phyloP scores from a whole-genome alignment of 2,888 invertebrate species.

The Thera obeliscata region DNA sequence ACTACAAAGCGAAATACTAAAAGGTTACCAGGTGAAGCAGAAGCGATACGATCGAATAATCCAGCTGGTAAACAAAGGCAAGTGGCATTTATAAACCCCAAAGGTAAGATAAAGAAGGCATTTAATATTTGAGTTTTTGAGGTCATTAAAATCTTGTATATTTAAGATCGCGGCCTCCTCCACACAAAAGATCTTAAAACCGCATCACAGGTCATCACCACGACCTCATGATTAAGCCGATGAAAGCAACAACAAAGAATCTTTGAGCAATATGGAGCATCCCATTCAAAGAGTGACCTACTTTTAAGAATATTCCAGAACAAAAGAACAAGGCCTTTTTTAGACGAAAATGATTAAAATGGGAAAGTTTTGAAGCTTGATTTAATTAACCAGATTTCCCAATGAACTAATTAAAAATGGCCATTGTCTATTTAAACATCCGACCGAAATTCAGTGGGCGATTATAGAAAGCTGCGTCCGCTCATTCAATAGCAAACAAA shows the following conservation, averaged over 20 bases:
- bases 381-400: conserved; percentile 13
- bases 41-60: conserved; percentile 14
- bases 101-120: background rate
- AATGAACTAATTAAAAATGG: conserved; percentile 21
- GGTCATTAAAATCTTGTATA: no score
- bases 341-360: conserved; percentile 3
- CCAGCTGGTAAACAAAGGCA: conserved; percentile 12
- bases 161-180: no score
- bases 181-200: background rate
- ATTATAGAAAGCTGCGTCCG: conserved; percentile 17
- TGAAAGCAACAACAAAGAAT: conserved; percentile 22
- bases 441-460: conserved; percentile 14
- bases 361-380: conserved; percentile 7
- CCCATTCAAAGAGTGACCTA: conserved; percentile 24
- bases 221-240: conserved; percentile 18
- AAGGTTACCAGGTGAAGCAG: conserved; percentile 8
- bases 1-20: background rate
- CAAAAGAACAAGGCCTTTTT: conserved; percentile 20
- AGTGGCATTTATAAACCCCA: conserved; percentile 2
- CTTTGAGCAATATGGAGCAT: conserved; percentile 18
- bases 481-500: background rate
- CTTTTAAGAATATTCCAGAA: conserved; percentile 11
- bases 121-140: background rate
- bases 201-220: background rate
- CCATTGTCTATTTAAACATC: conserved; percentile 15